Conservation (phyloP, 2,797 vertebrate genomes). For the Anomalospiza imberbis region DNA sequence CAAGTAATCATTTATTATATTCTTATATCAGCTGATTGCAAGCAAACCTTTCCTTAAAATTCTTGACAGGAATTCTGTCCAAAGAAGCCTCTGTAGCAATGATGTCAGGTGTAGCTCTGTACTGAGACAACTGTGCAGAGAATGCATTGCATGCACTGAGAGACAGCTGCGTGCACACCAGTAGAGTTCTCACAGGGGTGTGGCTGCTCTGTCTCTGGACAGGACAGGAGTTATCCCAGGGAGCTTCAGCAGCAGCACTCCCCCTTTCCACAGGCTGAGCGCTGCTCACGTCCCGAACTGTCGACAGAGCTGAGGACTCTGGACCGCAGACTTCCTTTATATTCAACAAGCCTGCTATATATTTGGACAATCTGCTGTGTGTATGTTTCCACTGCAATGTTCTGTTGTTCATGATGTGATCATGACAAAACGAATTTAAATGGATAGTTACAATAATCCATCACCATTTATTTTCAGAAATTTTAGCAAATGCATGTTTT, state of each 20-base stretch:
- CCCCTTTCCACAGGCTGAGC: neutral
- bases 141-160: neutral
- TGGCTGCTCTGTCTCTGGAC: neutral
- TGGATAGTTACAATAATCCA: neutral
- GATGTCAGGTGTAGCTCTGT: neutral
- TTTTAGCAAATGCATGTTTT: neutral
- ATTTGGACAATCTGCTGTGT: neutral
- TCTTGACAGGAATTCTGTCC: neutral
- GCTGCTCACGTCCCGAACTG: neutral
- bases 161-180: neutral
- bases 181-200: neutral
- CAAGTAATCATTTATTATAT: neutral
- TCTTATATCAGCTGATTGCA: neutral
- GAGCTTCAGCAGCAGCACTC: neutral
- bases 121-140: neutral
- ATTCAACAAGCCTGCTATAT: neutral
- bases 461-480: neutral
- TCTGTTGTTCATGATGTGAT: neutral
- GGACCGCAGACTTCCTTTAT: neutral
- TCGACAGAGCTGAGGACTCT: neutral
- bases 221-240: neutral
- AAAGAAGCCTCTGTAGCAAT: neutral
- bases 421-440: neutral
- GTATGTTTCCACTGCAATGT: neutral
- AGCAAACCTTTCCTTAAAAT: neutral